Evolutionary conservation across 2,113 vertebrate genomes (phyloP), one percentile per base, ranked within the genome.

Genomic region (Pycnonotus jocosus): DNA sequence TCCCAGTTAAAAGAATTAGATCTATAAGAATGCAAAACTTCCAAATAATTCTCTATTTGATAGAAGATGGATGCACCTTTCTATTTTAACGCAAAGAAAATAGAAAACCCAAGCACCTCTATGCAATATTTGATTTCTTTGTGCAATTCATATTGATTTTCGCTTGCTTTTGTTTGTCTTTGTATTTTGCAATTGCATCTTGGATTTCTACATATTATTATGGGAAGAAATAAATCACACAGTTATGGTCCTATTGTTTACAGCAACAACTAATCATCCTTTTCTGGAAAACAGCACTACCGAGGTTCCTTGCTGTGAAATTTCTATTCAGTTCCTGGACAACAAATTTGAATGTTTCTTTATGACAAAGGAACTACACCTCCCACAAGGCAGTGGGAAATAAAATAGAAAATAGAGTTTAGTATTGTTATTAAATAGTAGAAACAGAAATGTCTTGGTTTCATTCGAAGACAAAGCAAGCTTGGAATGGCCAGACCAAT

Each of bases 1-100:
- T 27, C 3, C 24, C 73, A 87, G n/a, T 87, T 93, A 45, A 86
- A 97, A 78, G 58, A 97, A 89, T 81, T 96, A 83, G 30, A 81
- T 56, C 79, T 94, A 57, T 89, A 96, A 82, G 77, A 97, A 96
- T 78, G 4, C 5, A 92, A 88, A 86, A 23, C 2, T 33, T 88
- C 28, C 28, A 88, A 81, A 78, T 71, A 78, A 81, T 60, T 62
- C 22, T 10, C 9, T 15, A 11, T 74, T 70, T 66, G 22, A 74
- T 70, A 68, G 45, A 86, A 73, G 12, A 88, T 70, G 19, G 14
- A 61, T 86, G 9, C 23, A 58, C 3, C 27, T 66, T 93, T 73
- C 18, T 79, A 11, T 93, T 94, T 96, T 64, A 86, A 95, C 79
- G 62, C 68, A 95, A 93, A 91, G 48, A 93, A 89, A 90, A 91